phyloP scores from a whole-genome alignment of 2,113 vertebrate genomes.

The Cinclus mexicanus region DNA sequence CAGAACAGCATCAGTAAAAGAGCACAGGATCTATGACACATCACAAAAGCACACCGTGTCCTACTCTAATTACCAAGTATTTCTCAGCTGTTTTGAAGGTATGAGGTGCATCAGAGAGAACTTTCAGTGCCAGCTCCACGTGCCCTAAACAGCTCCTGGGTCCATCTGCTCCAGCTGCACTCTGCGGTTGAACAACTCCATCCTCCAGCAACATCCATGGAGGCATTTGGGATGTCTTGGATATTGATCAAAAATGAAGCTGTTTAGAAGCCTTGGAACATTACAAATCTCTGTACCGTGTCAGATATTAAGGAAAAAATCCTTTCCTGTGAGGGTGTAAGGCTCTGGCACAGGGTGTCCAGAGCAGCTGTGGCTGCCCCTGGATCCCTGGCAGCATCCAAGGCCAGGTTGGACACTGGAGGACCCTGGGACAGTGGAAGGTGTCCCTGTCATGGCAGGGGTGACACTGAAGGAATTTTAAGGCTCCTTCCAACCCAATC shows the following conservation, averaged over 20 bases:
- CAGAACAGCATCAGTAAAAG: not conserved
- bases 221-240: not conserved
- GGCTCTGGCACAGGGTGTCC: not conserved
- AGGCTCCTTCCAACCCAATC: not conserved
- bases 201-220: not conserved
- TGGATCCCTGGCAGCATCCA: not conserved
- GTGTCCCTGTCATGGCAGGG: not conserved
- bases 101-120: not conserved
- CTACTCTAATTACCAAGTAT: not conserved
- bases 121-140: not conserved
- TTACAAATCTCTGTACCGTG: not conserved
- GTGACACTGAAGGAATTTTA: not conserved
- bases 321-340: not conserved
- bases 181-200: not conserved
- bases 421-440: accelerated
- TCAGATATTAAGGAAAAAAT: accelerated
- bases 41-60: not conserved
- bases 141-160: not conserved
- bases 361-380: not conserved
- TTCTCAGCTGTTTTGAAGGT: not conserved
- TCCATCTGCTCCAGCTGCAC: not conserved
- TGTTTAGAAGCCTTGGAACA: not conserved
- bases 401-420: accelerated
- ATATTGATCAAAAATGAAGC: not conserved
- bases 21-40: not conserved